Base-by-base conservation (phyloP, 2,113 vertebrate species). In the Rhagologus leucostigma region DNA sequence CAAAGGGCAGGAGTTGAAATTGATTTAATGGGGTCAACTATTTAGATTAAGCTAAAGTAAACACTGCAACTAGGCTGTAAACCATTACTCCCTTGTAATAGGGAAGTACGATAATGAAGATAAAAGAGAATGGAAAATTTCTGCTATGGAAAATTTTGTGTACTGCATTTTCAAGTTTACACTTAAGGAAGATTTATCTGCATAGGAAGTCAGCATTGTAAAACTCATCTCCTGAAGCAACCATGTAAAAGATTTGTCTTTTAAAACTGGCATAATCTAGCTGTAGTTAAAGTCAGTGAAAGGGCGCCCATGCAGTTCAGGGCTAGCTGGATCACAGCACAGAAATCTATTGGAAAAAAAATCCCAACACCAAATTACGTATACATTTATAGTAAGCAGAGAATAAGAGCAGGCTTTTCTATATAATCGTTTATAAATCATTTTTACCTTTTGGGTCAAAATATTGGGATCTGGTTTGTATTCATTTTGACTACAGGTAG, bases 51-150 rank as follows among this genome's bases (percentile, higher is more conserved):
- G 53, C 55, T 84, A 77, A 95, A 90, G 84, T 87, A 96, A 95
- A 96, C 83, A 92, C 89, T 80, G 79, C 17, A 44, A 91, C 83
- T 63, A 56, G 77, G 55, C 68, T 96, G 78, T 84, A 84, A 90
- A 96, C 50, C 42, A 26, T 92, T 92, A 47, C 39, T 95, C 52
- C 32, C 37, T 68, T 88, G 37, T 84, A 88, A 84, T 23, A 50
- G 29, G 16, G 41, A 68, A 46, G 35, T 67, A 79, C 76, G 56
- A 30, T 78, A 96, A 96, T 71, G 56, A 95, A 90, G 93, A 96
- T 94, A 68, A 97, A 96, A 96, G 80, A 75, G 93, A 94, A 88
- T 71, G 60, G 83, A 93, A 92, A 90, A 86, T 56, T 90, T 92
- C 76, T 89, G 44, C 39, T n/a, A n/a, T 2, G 1, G 76, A 93